Evolutionary conservation across 2,888 invertebrate genomes (phyloP), one percentile per base, ranked within the genome.

Genomic region (Drosophila buzzatii): DNA sequence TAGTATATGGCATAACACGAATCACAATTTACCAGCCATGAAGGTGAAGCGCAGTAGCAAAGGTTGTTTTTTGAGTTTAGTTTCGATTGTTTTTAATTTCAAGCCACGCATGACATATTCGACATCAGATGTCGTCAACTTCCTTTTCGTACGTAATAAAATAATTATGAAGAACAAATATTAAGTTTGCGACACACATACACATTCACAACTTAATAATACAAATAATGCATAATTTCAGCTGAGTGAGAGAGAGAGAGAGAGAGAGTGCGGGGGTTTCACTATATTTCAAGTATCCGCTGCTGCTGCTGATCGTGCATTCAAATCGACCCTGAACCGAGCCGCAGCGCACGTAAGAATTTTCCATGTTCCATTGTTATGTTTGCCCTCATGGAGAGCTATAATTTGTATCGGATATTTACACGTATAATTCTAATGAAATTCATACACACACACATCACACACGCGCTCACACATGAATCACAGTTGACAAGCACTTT

Each of bases 191-290:
- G 35, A 59, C n/a, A 64, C 27, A 27, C 75, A 79, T 74, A 60
- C 14, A 65, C 27, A 31, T 68, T 68, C 82, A 70, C 76, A 76
- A 66, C 70, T 76, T 72, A 70, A 79, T 82, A 75, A 85, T 76
- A 78, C 89, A 89, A 90, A 90, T 85, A 85, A 89, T 86, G 89
- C 84, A 90, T 90, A 89, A 82, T 82, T 85, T 88, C 52, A 67
- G 69, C 35, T 52, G 58, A 31, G 6, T 6, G 31, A n/a, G 31
- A n/a, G 49, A 18, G 33, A 0, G 12, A 10, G 31, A n/a, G n/a
- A 10, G 31, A n/a, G 49, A 1, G 7, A 9, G 31, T 10, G n/a
- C 4, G 14, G 51, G 18, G 51, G 20, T 0, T 51, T 51, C 18
- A 51, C 33, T 51, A 18, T 51, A 51, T 18, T 51, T 12, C 51